Evolutionary conservation across 1,140 invertebrate species (phyloP), one percentile per base, ranked within the genome.

Genomic region (Anagrus nilaparvatae): DNA sequence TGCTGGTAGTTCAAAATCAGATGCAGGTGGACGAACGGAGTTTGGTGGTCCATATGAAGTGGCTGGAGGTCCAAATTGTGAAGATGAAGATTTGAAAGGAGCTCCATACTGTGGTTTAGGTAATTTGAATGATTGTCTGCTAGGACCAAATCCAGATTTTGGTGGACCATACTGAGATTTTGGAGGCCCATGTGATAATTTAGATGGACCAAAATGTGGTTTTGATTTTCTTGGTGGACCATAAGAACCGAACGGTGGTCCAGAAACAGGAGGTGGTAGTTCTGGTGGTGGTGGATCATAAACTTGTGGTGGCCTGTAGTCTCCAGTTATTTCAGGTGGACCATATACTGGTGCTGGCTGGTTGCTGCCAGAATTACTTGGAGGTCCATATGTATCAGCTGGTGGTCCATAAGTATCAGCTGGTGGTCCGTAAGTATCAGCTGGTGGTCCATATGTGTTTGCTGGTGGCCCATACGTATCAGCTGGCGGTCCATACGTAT

Each of bases 111-210:
- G 57, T 27, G 48, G 48, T 46, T 61, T 59, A 25, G 51, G 53
- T 7, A 49, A 51, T 50, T 50, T 48, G n/a, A 54, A 55, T 29
- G 53, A 58, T 51, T 4, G 60, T 59, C 3, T 65, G 58, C n/a
- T n/a, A n/a, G 65, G 63, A 3, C 65, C n/a, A n/a, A n/a, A n/a
- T n/a, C n/a, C n/a, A 19, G 59, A 64, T 43, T 70, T 72, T 1
- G 70, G 71, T 14, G 65, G 64, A 1, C 69, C 65, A 24, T 71
- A 69, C 12, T 69, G 46, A 37, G 44, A 47, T 44, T 55, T 73
- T 18, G 58, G 64, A 10, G 65, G 56, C 6, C 61, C 60, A 41
- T 66, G 51, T 17, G 43, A 33, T 14, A 50, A 42, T 36, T 60
- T 71, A 33, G 73, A 72, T 29, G 67, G 63, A 23, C 70, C 58